Conservation (phyloP, 1,140 invertebrate species). For the Hylaeus anthracinus region DNA sequence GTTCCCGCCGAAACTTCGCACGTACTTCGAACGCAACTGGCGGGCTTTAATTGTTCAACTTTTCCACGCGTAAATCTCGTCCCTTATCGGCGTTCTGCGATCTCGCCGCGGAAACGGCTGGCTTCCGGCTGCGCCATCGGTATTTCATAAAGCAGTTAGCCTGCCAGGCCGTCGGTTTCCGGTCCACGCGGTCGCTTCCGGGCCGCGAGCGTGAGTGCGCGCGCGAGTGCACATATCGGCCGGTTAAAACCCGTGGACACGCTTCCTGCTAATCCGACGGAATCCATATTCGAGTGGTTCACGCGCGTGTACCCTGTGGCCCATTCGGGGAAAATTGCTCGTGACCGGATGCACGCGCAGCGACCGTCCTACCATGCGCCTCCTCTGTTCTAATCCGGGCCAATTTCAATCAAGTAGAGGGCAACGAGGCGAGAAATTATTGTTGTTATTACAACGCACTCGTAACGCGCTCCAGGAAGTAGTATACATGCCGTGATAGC, state of each 20-base stretch:
- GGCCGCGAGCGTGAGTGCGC: neutral
- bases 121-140: slow-evolving; percentile 23
- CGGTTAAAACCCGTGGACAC: slow-evolving; percentile 32
- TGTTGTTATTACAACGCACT: too few relatives aligned
- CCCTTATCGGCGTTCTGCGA: slow-evolving; percentile 32
- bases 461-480: too few relatives aligned
- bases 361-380: neutral
- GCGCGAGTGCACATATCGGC: slow-evolving; percentile 1
- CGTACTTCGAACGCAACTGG: neutral
- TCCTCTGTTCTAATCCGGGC: neutral
- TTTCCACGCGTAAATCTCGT: slow-evolving; percentile 26
- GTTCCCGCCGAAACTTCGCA: neutral
- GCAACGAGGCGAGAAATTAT: neutral
- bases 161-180: slow-evolving; percentile 22
- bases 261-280: slow-evolving; percentile 37
- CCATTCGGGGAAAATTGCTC: slow-evolving; percentile 28
- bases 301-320: slow-evolving; percentile 14
- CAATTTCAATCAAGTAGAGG: neutral
- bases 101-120: slow-evolving; percentile 26
- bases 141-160: slow-evolving; percentile 49
- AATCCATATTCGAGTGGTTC: slow-evolving; percentile 33
- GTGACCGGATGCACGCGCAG: slow-evolving; percentile 10
- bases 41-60: slow-evolving; percentile 29
- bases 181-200: slow-evolving; percentile 13
- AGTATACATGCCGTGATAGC: too few relatives aligned